Evolutionary conservation across 2,888 invertebrate species (phyloP).

Genomic region (Steinernema scapterisci): DNA sequence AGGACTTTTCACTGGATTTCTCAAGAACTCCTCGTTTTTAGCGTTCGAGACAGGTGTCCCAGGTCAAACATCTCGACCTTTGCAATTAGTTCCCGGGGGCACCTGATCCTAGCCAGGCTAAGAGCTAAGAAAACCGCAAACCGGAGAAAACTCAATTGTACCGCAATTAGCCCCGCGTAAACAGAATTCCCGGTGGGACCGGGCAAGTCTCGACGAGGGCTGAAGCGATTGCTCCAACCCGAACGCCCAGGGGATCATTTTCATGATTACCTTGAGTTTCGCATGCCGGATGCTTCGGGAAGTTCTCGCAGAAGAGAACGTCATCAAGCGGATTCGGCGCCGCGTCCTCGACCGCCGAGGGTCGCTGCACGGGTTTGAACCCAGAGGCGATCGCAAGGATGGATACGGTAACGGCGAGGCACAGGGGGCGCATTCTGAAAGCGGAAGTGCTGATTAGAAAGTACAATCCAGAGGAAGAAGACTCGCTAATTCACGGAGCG

Average conservation of each 20-base stretch:
- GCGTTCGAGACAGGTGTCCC: too few relatives aligned
- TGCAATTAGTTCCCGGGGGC: neutral
- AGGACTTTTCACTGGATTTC: neutral
- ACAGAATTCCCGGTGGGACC: too few relatives aligned
- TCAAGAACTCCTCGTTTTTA: too few relatives aligned
- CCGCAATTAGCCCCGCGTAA: too few relatives aligned
- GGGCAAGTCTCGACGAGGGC: too few relatives aligned
- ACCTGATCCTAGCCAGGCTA: neutral
- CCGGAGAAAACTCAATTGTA: too few relatives aligned
- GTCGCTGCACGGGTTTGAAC: slow-evolving; percentile 8
- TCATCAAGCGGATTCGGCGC: neutral
- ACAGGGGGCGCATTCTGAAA: slow-evolving; percentile 24
- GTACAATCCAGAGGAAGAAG: neutral
- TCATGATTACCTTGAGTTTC: slow-evolving; percentile 15
- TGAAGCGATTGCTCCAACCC: neutral
- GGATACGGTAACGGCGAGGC: slow-evolving; percentile 22
- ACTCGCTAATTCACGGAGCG: too few relatives aligned
- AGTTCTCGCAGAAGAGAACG: slow-evolving; percentile 20
- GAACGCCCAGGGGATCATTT: too few relatives aligned
- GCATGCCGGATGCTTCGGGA: slow-evolving; percentile 21
- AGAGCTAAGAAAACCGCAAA: too few relatives aligned
- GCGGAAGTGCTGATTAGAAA: neutral
- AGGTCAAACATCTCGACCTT: too few relatives aligned
- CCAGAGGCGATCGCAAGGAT: neutral
- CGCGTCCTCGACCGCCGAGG: neutral